These are phyloP conservation scores for Thunnus maccoyii DNA, from an alignment of 2,113 vertebrate genomes.

Conservation along the genomic window DNA sequence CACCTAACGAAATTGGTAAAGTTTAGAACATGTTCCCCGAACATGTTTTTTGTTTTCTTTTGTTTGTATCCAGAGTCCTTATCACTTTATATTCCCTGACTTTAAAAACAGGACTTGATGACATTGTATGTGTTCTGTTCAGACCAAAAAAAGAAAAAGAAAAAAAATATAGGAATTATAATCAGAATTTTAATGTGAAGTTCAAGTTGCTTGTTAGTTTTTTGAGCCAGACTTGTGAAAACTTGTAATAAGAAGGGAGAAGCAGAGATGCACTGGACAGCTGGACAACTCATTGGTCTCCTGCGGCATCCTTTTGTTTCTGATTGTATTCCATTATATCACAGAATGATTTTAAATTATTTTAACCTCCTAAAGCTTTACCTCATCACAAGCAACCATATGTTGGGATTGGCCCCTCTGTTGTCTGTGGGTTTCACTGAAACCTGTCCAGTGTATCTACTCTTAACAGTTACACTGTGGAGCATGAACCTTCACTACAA, in stretches of 20 bases:
- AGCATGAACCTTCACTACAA: constrained; percentile 76
- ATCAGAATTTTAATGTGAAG: constrained; percentile 85
- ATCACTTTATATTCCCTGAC: constrained; percentile 85
- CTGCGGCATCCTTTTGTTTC: constrained; percentile 61
- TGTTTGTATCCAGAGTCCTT: constrained; percentile 83
- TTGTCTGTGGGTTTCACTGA: constrained; percentile 46
- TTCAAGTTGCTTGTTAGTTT: constrained; percentile 80
- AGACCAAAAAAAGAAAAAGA: constrained; percentile 89
- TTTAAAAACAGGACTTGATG: constrained; percentile 78
- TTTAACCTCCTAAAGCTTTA: constrained; percentile 68
- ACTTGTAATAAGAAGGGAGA: constrained; percentile 81
- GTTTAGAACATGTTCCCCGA: constrained; percentile 69
- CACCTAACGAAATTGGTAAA: constrained; percentile 64
- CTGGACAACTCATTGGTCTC: constrained; percentile 61
- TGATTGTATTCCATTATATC: constrained; percentile 67
- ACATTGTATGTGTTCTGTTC: constrained; percentile 86
- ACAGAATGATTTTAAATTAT: constrained; percentile 67
- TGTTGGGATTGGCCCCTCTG: constrained; percentile 36
- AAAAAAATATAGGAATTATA: constrained; percentile 80
- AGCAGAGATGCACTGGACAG: constrained; percentile 81
- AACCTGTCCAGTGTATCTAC: constrained; percentile 78
- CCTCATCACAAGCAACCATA: constrained; percentile 55
- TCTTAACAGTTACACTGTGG: constrained; percentile 70
- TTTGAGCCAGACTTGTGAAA: constrained; percentile 82
- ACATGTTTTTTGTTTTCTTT: constrained; percentile 69